phyloP scores from a whole-genome alignment of 2,113 vertebrate genomes.

The Boleophthalmus pectinirostris region DNA sequence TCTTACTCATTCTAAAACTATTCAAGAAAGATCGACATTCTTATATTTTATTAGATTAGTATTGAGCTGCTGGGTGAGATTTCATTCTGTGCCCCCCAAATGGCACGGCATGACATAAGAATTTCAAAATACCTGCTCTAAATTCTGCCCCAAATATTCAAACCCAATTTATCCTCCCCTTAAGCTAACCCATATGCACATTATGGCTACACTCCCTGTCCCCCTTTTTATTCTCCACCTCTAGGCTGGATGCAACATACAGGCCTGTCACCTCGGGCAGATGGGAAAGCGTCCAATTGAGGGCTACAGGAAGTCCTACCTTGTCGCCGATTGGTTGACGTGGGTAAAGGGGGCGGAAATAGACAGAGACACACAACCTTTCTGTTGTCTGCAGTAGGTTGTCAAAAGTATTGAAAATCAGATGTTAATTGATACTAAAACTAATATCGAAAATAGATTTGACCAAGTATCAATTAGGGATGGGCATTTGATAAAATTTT shows the following conservation, averaged over 20 bases:
- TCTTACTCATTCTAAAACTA: too few relatives aligned
- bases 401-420: too few relatives aligned
- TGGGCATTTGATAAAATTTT: too few relatives aligned
- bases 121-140: neutral
- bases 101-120: neutral
- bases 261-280: slow-evolving; percentile 39
- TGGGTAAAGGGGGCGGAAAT: slow-evolving; percentile 43
- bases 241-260: slow-evolving; percentile 45
- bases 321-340: slow-evolving; percentile 46
- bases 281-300: slow-evolving; percentile 51
- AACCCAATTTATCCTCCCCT: neutral
- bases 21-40: too few relatives aligned
- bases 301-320: slow-evolving; percentile 53
- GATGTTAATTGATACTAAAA: too few relatives aligned
- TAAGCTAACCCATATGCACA: slow-evolving; percentile 10
- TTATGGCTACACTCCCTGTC: slow-evolving; percentile 12
- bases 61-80: neutral
- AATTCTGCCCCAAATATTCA: neutral
- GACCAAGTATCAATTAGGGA: too few relatives aligned
- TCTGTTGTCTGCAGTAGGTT: slow-evolving; percentile 28
- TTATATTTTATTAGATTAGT: too few relatives aligned
- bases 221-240: slow-evolving; percentile 33
- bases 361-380: slow-evolving; percentile 38
- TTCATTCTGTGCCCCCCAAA: neutral
- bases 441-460: too few relatives aligned